Conservation (phyloP, 2,113 vertebrate genomes). For the Boleophthalmus pectinirostris region DNA sequence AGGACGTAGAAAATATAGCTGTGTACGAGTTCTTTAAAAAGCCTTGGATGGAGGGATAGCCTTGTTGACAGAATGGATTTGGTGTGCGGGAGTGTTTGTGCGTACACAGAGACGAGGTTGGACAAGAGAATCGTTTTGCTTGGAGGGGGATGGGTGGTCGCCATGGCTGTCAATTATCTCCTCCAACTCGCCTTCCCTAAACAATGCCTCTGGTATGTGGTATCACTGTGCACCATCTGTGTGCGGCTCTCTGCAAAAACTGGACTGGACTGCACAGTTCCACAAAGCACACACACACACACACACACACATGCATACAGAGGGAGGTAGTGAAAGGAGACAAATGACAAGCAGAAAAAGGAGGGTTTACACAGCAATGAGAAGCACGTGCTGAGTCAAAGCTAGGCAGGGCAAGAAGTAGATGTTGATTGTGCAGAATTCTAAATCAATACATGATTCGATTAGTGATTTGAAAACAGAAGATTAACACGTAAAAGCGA, state of each 20-base stretch:
- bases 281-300: slow-evolving; percentile 17
- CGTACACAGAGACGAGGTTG: slow-evolving; percentile 62
- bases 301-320: slow-evolving; percentile 18
- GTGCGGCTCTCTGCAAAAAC: slow-evolving; percentile 81
- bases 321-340: slow-evolving; percentile 17
- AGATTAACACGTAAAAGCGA: not conserved
- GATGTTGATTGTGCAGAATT: not conserved
- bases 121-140: slow-evolving; percentile 49
- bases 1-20: slow-evolving; percentile 36
- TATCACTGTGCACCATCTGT: slow-evolving; percentile 82
- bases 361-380: slow-evolving; percentile 54
- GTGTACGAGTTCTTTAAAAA: slow-evolving; percentile 29
- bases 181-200: slow-evolving; percentile 77
- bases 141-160: slow-evolving; percentile 63
- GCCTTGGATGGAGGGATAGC: slow-evolving; percentile 20
- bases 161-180: slow-evolving; percentile 83
- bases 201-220: slow-evolving; percentile 85
- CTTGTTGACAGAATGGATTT: slow-evolving; percentile 31
- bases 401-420: not conserved
- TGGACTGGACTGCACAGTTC: slow-evolving; percentile 72
- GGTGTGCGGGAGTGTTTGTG: slow-evolving; percentile 30
- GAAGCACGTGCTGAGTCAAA: slow-evolving; percentile 60
- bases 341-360: slow-evolving; percentile 35
- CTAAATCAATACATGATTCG: not conserved
- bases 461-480: not conserved